Conservation (phyloP, 2,797 vertebrate genomes). For the Eleutherodactylus coqui region DNA sequence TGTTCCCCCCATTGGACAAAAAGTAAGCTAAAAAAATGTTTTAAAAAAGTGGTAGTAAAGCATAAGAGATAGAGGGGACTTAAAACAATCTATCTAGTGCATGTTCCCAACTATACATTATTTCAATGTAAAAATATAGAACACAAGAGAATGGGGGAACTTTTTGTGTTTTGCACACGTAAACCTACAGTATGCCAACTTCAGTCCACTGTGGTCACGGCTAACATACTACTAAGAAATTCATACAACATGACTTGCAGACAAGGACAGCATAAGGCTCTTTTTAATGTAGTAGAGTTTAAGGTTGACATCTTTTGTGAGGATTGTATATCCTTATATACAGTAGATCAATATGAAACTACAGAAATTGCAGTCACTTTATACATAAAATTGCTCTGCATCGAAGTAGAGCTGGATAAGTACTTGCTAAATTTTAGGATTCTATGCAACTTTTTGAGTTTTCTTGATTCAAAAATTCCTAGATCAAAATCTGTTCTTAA, state of each 20-base stretch:
- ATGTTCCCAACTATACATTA: neutral
- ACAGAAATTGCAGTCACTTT: neutral
- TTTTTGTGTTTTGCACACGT: neutral
- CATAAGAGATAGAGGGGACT: neutral
- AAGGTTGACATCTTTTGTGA: neutral
- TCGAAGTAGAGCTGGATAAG: neutral
- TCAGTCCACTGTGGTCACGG: neutral
- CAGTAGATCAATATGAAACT: neutral
- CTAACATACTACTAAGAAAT: neutral
- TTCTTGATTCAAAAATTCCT: neutral
- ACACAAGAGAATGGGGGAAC: neutral
- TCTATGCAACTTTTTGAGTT: neutral
- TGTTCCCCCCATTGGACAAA: neutral
- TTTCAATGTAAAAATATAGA: neutral
- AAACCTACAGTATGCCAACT: too few species aligned
- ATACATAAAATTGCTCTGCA: neutral
- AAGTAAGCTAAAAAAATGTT: neutral
- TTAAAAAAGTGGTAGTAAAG: neutral
- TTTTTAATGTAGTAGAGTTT: neutral
- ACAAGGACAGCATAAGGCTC: too few species aligned
- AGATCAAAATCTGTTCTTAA: slow-evolving; percentile 14
- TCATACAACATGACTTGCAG: neutral
- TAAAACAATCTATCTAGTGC: neutral
- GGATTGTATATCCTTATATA: neutral
- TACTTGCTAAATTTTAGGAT: neutral